phyloP scores from a whole-genome alignment of 1,140 invertebrate genomes.

The Drosophila asahinai region DNA sequence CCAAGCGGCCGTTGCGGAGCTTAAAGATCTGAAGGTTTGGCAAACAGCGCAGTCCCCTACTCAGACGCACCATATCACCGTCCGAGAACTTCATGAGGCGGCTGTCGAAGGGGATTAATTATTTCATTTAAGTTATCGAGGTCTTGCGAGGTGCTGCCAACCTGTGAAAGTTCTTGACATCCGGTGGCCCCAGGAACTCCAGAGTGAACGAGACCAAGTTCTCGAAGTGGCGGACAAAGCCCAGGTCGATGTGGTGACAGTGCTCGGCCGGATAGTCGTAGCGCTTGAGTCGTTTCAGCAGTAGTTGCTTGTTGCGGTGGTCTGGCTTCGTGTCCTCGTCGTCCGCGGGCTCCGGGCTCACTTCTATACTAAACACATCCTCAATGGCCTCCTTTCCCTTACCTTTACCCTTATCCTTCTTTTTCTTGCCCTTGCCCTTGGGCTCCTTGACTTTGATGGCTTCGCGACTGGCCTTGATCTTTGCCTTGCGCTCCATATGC shows the following conservation, averaged over 20 bases:
- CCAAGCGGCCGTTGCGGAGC: slow-evolving; percentile 48
- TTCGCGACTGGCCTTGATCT: not conserved
- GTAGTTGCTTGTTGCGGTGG: slow-evolving; percentile 45
- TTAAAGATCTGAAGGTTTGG: slow-evolving; percentile 42
- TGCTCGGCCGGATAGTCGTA: slow-evolving; percentile 45
- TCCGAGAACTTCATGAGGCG: slow-evolving; percentile 49
- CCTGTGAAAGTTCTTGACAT: slow-evolving; percentile 27
- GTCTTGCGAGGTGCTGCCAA: slow-evolving; percentile 3
- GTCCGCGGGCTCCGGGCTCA: slow-evolving; percentile 38
- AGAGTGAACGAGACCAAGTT: slow-evolving; percentile 49
- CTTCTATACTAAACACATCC: slow-evolving; percentile 45
- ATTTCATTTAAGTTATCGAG: not conserved
- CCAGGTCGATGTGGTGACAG: slow-evolving; percentile 63
- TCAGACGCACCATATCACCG: slow-evolving; percentile 44
- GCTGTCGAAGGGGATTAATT: slow-evolving; percentile 19
- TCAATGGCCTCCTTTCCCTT: slow-evolving; percentile 23
- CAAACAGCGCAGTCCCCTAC: slow-evolving; percentile 36
- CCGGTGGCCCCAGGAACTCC: slow-evolving; percentile 54
- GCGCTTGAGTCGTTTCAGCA: slow-evolving; percentile 10
- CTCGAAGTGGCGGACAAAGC: slow-evolving; percentile 46
- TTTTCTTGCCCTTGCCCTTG: slow-evolving; percentile 7
- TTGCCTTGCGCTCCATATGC: not conserved
- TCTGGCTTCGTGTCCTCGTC: slow-evolving; percentile 38
- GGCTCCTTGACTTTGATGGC: not conserved
- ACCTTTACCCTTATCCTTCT: not conserved